Evolutionary conservation across 2,113 vertebrate species (phyloP), one percentile per base, ranked within the genome.

Genomic region (Tursiops truncatus): DNA sequence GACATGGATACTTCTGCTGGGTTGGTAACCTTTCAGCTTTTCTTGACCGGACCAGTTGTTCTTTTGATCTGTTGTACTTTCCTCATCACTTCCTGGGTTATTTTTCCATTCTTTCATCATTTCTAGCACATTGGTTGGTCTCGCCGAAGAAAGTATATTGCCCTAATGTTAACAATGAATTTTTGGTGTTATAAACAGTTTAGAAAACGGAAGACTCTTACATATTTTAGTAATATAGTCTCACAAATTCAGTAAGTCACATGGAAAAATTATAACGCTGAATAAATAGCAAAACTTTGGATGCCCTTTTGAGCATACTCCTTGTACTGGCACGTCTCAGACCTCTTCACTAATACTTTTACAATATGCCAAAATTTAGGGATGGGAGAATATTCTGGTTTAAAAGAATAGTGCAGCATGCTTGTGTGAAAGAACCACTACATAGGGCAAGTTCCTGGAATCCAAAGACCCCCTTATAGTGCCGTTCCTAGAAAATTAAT

Each of bases 21-120:
- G 8, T 15, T 36, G 85, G 73, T 21, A 73, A 63, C 1, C 41
- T 82, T 87, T 25, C 68, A 70, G 8, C 9, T 88, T 73, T 56
- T 88, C 58, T 80, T 88, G 77, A 70, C 0, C 2, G 6, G 62
- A n/a, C 17, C 10, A 28, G 20, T 60, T 67, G 33, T 41, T 44
- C 21, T 74, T 94, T 62, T 53, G 76, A 50, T 98, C 97, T 73
- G 89, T 58, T 26, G 84, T 53, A n/a, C 93, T 96, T 73, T 89
- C 94, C 25, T 98, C 98, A 74, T 99, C 98, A 79, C 96, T 98
- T 86, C 71, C 98, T 67, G 96, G 96, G 13, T 97, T 91, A 56
- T 98, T 98, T 90, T 98, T 98, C 98, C 98, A 99, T 95, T 98
- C 97, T 84, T 97, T 98, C 99, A 99, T 99, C 99, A 99, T 98